Evolutionary conservation across 2,888 invertebrate species (phyloP).

Genomic region (Hecatera dysodea): DNA sequence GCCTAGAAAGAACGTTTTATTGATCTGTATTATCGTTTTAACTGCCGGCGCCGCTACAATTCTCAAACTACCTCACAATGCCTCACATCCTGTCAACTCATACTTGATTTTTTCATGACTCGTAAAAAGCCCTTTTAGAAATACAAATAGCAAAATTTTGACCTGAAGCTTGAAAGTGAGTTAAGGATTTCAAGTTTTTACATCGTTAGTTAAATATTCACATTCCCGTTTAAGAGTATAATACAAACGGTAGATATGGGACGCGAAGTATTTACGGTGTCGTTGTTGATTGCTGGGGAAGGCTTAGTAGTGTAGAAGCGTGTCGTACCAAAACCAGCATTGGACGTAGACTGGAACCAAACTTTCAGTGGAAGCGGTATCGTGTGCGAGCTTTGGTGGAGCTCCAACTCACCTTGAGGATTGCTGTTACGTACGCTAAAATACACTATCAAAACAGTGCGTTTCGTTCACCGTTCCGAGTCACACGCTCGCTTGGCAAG

Average conservation of each 20-base stretch:
- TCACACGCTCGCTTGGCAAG: slow-evolving; percentile 75
- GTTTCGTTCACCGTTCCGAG: slow-evolving; percentile 77
- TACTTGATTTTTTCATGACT: too few relatives aligned
- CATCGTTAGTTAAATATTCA: slow-evolving; percentile 60
- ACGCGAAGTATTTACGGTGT: slow-evolving; percentile 30
- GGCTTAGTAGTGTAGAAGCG: slow-evolving; percentile 1
- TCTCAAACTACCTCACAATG: not conserved
- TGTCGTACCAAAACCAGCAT: slow-evolving; percentile 66
- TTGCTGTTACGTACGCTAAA: slow-evolving; percentile 87
- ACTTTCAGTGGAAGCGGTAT: slow-evolving; percentile 73
- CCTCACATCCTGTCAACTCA: not conserved
- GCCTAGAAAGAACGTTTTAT: slow-evolving; percentile 18
- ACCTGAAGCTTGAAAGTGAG: slow-evolving; percentile 65
- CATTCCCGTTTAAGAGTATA: slow-evolving; percentile 64
- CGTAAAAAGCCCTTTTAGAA: not conserved
- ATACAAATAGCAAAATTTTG: slow-evolving; percentile 3
- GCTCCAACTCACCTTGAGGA: slow-evolving; percentile 85
- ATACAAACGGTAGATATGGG: slow-evolving; percentile 24
- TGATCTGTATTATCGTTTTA: slow-evolving; percentile 6
- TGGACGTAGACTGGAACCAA: slow-evolving; percentile 69
- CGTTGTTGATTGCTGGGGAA: slow-evolving; percentile 31
- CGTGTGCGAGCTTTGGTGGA: slow-evolving; percentile 75
- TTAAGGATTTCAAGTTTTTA: slow-evolving; percentile 78
- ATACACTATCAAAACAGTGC: slow-evolving; percentile 89
- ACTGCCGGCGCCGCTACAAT: not conserved